Percentiles rank a stretch among this genome's conserved stretches.
phyloP scores from a whole-genome alignment of 2,113 vertebrate species.

The Indicator maculatus region DNA sequence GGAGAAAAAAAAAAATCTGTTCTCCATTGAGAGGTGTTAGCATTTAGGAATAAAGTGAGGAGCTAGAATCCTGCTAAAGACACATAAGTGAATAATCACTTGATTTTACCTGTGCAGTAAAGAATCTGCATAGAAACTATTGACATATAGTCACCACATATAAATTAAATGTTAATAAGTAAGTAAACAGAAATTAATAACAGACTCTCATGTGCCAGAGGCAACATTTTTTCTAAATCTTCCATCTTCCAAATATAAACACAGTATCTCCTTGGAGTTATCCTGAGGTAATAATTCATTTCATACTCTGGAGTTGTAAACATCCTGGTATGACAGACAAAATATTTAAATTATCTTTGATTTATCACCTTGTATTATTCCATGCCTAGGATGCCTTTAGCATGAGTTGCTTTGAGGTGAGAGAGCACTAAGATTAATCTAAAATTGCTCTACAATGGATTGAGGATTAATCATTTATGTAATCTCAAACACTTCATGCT shows the following conservation, averaged over 20 bases:
- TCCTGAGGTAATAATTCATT: conserved; percentile 46
- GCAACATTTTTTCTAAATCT: not conserved
- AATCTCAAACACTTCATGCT: not conserved
- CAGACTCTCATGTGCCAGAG: not conserved
- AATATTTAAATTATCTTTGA: conserved; percentile 12
- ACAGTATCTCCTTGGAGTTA: conserved; percentile 14
- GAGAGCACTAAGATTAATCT: not conserved
- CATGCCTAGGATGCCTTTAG: not conserved
- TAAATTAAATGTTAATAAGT: not conserved
- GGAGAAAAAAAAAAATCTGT: not conserved
- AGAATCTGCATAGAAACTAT: not conserved
- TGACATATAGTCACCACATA: not conserved
- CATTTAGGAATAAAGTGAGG: not conserved
- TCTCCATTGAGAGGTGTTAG: not conserved
- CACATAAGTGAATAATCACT: not conserved
- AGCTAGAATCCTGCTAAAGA: not conserved
- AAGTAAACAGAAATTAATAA: conserved; percentile 9
- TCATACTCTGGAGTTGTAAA: conserved; percentile 6
- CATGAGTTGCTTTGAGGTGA: not conserved
- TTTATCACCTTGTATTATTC: conserved; percentile 25
- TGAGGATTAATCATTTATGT: not conserved
- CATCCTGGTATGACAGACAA: conserved; percentile 33
- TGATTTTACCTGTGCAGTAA: not conserved
- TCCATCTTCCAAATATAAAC: conserved; percentile 22
- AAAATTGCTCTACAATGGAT: not conserved